Evolutionary conservation across 2,113 vertebrate genomes (phyloP).

Genomic region (Genyomyrus donnyi): DNA sequence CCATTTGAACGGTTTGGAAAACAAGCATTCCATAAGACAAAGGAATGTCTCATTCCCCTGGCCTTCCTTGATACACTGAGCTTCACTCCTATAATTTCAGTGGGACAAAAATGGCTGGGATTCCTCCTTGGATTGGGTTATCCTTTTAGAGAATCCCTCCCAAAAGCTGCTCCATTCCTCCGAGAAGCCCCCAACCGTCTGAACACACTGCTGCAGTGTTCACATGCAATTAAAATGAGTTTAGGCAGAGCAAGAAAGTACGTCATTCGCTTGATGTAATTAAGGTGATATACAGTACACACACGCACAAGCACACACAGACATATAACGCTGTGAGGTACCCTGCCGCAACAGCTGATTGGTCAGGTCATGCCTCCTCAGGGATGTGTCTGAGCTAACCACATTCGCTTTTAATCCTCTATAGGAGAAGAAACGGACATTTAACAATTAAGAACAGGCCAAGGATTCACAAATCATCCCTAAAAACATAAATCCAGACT

Average conservation of each 20-base stretch:
- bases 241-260: constrained; percentile 69
- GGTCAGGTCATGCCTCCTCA: not conserved
- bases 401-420: not conserved
- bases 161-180: constrained; percentile 62
- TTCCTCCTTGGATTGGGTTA: constrained; percentile 51
- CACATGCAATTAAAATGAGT: constrained; percentile 70
- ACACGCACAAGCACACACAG: constrained; percentile 40
- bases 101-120: constrained; percentile 28
- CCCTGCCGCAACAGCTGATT: not conserved
- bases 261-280: constrained; percentile 70
- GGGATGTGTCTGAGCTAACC: not conserved
- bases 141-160: constrained; percentile 37
- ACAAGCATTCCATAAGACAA: not conserved
- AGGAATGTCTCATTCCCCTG: constrained; percentile 15
- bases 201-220: constrained; percentile 53
- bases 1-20: not conserved
- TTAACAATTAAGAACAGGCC: not conserved
- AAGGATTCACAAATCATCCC: constrained; percentile 8
- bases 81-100: constrained; percentile 33
- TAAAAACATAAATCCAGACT: not conserved
- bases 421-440: not conserved
- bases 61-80: constrained; percentile 14
- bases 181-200: constrained; percentile 34
- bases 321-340: constrained; percentile 17
- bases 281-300: constrained; percentile 49